Conservation (phyloP, 2,888 invertebrate species). For the Boloria selene region DNA sequence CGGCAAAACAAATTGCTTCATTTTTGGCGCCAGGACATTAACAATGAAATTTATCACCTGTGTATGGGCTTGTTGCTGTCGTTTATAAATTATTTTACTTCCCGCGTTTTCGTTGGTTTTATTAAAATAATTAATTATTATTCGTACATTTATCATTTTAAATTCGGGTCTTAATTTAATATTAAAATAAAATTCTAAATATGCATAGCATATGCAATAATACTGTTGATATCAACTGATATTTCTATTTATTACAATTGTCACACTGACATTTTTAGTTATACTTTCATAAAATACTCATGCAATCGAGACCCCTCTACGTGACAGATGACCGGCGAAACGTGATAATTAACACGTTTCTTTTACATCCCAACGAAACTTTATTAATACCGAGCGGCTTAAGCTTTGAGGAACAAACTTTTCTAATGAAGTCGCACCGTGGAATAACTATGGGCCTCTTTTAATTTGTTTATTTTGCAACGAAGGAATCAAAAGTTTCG, state of each 20-base stretch:
- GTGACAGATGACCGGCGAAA: conserved; percentile 71
- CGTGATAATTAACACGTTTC: conserved; percentile 80
- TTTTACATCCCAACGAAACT: conserved; percentile 77
- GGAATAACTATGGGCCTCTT: conserved; percentile 73
- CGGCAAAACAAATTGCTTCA: conserved; percentile 75
- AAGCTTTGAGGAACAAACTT: conserved; percentile 79
- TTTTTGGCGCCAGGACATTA: conserved; percentile 70
- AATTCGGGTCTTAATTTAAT: conserved; percentile 9
- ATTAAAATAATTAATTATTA: conserved; percentile 36
- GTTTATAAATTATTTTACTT: conserved; percentile 48
- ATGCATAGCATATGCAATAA: neutral
- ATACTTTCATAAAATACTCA: neutral
- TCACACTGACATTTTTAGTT: no score
- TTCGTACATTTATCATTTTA: conserved; percentile 28
- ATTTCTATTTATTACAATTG: neutral
- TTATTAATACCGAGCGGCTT: conserved; percentile 79
- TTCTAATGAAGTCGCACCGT: conserved; percentile 78
- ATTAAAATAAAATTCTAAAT: conserved; percentile 1
- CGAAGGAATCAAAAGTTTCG: conserved; percentile 46
- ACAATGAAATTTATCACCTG: conserved; percentile 72
- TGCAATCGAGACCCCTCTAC: conserved; percentile 40
- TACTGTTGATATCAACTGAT: neutral
- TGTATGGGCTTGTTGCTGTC: conserved; percentile 56
- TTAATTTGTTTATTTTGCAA: conserved; percentile 73
- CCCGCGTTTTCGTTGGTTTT: conserved; percentile 34